Conservation (phyloP, 1,140 invertebrate genomes). For the Berghia stephanieae region DNA sequence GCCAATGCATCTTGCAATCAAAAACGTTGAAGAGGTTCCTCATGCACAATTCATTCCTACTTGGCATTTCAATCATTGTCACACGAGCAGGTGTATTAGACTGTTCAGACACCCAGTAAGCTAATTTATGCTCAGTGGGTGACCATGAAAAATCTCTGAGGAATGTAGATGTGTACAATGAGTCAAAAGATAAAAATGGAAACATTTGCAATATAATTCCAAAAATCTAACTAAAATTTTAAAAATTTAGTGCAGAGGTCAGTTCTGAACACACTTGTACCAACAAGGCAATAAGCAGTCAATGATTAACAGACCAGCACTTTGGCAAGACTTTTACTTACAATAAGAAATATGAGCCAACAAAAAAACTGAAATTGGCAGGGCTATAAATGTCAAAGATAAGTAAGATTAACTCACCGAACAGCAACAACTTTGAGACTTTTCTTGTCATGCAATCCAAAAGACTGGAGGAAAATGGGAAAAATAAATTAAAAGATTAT, state of each 20-base stretch:
- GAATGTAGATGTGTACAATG: conserved; percentile 1
- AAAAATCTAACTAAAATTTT: no score
- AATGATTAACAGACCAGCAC: no score
- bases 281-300: no score
- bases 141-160: conserved; percentile 94
- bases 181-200: not conserved
- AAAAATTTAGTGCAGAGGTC: no score
- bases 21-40: conserved; percentile 98
- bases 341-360: no score
- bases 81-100: conserved; percentile 75
- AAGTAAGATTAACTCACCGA: no score
- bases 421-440: conserved; percentile 92
- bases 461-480: conserved; percentile 73
- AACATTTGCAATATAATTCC: not conserved
- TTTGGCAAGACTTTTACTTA: no score
- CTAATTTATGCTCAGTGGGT: conserved; percentile 93
- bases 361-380: no score
- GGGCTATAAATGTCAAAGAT: no score
- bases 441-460: conserved; percentile 92
- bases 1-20: conserved; percentile 99
- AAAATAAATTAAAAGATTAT: not conserved
- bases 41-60: conserved; percentile 88
- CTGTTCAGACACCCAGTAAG: conserved; percentile 96
- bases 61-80: conserved; percentile 72
- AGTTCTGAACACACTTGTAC: no score